phyloP scores from a whole-genome alignment of 1,140 invertebrate species.

The Sesamia nonagrioides region DNA sequence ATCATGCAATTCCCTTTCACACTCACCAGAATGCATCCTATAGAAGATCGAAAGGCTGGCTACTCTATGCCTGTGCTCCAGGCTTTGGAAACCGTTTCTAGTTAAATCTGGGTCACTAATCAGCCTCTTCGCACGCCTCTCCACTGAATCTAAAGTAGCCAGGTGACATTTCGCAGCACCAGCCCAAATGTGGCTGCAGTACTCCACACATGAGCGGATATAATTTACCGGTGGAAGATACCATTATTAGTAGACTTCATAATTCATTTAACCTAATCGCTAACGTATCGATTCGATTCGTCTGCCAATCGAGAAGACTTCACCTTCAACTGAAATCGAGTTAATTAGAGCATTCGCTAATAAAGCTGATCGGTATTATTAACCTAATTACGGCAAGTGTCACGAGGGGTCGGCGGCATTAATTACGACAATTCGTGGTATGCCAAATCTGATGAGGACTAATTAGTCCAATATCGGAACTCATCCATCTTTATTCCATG shows the following conservation, averaged over 20 bases:
- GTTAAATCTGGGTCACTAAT: too few species aligned
- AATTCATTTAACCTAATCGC: neutral
- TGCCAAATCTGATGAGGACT: constrained; percentile 44
- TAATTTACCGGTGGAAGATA: too few species aligned
- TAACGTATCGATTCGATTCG: constrained; percentile 36
- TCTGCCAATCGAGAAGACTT: constrained; percentile 41
- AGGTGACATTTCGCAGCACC: too few species aligned
- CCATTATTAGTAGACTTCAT: neutral
- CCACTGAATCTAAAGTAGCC: too few species aligned
- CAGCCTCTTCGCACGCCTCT: too few species aligned
- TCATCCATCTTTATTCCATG: constrained; percentile 17
- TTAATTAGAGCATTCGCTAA: constrained; percentile 81
- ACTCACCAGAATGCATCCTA: too few species aligned
- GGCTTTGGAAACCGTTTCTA: too few species aligned
- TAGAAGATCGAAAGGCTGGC: too few species aligned
- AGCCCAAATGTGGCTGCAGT: too few species aligned
- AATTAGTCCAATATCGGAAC: constrained; percentile 46
- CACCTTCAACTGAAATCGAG: constrained; percentile 53
- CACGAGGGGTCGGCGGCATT: constrained; percentile 71
- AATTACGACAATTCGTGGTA: constrained; percentile 73
- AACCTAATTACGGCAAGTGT: constrained; percentile 79
- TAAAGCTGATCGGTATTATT: constrained; percentile 79
- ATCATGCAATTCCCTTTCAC: too few species aligned
- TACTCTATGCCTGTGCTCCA: too few species aligned
- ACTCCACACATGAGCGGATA: too few species aligned